Percentiles rank a stretch among this genome's conserved stretches.
These are phyloP conservation scores for Cryptus viduatorius DNA, from an alignment of 2,888 invertebrate species.

Conservation along the genomic window DNA sequence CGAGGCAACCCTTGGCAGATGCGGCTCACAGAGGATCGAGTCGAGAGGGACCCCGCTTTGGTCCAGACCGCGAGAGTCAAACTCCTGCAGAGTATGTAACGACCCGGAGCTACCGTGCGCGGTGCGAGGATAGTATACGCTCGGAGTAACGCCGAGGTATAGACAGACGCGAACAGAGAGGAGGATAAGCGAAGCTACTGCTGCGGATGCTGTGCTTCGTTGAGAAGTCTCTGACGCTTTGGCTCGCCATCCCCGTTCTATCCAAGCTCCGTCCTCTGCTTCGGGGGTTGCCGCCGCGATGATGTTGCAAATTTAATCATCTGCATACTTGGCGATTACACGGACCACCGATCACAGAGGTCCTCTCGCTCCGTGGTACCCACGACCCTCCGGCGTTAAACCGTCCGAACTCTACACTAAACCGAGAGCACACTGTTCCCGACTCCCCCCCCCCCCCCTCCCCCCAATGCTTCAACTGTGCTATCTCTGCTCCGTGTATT, in stretches of 20 bases:
- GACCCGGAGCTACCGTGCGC: slow-evolving; percentile 66
- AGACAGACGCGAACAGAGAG: slow-evolving; percentile 43
- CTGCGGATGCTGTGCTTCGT: slow-evolving; percentile 10
- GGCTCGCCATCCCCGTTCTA: slow-evolving; percentile 46
- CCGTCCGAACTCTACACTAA: slow-evolving; percentile 67
- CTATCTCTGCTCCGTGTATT: slow-evolving; percentile 29
- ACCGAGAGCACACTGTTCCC: slow-evolving; percentile 33
- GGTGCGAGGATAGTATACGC: slow-evolving; percentile 27
- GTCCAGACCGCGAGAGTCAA: slow-evolving; percentile 79
- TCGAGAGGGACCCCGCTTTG: slow-evolving; percentile 70
- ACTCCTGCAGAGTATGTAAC: slow-evolving; percentile 76
- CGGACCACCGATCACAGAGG: slow-evolving; percentile 85
- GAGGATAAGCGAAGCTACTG: slow-evolving; percentile 50
- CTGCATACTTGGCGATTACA: slow-evolving; percentile 85
- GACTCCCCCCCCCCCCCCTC: slow-evolving; percentile 6
- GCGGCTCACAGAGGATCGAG: slow-evolving; percentile 41
- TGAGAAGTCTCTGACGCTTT: slow-evolving; percentile 60
- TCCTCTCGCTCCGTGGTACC: slow-evolving; percentile 71
- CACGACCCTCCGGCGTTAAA: slow-evolving; percentile 74
- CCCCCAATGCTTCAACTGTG: slow-evolving; percentile 10
- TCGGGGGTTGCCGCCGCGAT: slow-evolving; percentile 82
- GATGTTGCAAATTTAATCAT: slow-evolving; percentile 85
- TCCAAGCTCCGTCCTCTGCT: slow-evolving; percentile 69
- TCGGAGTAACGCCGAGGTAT: slow-evolving; percentile 30
- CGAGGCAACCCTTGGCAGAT: slow-evolving; percentile 31